phyloP scores from a whole-genome alignment of 2,888 invertebrate genomes.

The Camptogramma bilineatum region DNA sequence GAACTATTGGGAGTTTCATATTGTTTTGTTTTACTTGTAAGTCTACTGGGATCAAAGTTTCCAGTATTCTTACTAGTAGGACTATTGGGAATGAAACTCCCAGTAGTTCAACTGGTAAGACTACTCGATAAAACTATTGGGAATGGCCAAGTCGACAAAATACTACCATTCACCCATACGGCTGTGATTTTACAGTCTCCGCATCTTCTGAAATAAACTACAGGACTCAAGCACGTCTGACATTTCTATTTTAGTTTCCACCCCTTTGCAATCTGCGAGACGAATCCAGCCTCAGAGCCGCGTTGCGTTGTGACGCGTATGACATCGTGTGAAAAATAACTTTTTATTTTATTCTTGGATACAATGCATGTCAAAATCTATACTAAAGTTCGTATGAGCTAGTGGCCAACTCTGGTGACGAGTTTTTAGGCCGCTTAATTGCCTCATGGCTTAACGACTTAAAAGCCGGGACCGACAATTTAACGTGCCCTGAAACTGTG shows the following conservation, averaged over 20 bases:
- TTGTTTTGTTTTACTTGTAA: no score
- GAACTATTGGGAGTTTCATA: no score
- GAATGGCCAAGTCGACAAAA: no score
- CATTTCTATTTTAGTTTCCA: conserved; percentile 25
- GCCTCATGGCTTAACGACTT: no score
- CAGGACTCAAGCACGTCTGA: conserved; percentile 14
- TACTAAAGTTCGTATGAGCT: no score
- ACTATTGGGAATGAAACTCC: neutral
- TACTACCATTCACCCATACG: neutral
- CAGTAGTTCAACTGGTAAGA: neutral
- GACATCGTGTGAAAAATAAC: neutral
- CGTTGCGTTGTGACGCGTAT: neutral
- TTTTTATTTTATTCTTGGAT: neutral
- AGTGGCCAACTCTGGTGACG: no score
- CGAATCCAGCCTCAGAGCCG: neutral
- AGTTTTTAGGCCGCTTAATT: no score
- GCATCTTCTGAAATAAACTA: neutral
- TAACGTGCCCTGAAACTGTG: no score
- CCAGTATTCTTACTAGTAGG: no score
- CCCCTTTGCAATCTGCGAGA: conserved; percentile 16
- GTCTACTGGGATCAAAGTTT: no score
- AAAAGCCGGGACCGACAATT: no score
- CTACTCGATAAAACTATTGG: neutral
- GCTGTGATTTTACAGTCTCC: neutral
- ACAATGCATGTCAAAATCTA: neutral